Evolutionary conservation across 2,888 invertebrate genomes (phyloP), one percentile per base, ranked within the genome.

Genomic region (Lordiphosa fenestrarum): DNA sequence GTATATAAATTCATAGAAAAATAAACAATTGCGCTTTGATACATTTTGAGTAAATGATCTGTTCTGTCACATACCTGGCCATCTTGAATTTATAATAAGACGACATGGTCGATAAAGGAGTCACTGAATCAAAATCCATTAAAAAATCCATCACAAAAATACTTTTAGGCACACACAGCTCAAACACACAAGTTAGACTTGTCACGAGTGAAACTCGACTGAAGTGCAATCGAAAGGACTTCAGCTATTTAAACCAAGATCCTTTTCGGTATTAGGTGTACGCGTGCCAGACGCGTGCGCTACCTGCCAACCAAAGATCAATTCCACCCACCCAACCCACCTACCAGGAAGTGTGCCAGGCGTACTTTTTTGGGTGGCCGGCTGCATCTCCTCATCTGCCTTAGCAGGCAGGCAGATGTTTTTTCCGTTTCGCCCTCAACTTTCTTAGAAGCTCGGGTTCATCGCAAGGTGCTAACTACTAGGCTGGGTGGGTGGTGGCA

Each of bases 201-300:
- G 84, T 53, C 66, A 62, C 80, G 84, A 84, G 82, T 77, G 61
- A 39, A 71, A 84, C 82, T 84, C 84, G 58, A 77, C 82, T 84
- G 77, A 77, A 57, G 57, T 54, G 41, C 30, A 37, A 25, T 4
- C 4, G 51, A 1, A 13, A 12, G 4, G 30, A 6, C 13, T 3
- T 53, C 42, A 40, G 47, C 71, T 84, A 84, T 84, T 84, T 77
- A 84, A 76, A 41, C 66, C 55, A 50, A 56, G 46, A 50, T 50
- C 25, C 7, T 7, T 25, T 13, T 15, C 6, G 63, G 61, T 60
- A 23, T 6, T 23, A 23, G 23, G 41, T 42, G 42, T 13, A 55
- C 68, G 66, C 67, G 67, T 67, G 77, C 77, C 77, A 81, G 73
- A 50, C 58, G 77, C 82, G 77, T 77, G 77, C 58, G 36, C 64